Evolutionary conservation across 1,140 invertebrate genomes (phyloP), one percentile per base, ranked within the genome.

Genomic region (Drosophila sturtevanti): DNA sequence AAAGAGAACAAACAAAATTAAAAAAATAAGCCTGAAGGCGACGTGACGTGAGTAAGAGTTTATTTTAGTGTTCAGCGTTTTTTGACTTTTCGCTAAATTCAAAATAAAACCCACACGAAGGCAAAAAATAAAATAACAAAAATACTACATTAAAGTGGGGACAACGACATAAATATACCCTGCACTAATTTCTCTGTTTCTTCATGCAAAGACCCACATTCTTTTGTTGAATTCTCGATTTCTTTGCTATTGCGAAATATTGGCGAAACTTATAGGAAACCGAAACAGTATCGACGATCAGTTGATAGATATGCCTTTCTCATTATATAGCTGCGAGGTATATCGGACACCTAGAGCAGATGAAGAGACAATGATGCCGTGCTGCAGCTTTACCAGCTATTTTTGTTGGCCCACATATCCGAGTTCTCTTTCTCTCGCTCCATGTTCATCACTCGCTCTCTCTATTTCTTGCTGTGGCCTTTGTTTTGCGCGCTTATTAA

Each of bases 41-140:
- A 87, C 68, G 89, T 89, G 72, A 87, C 68, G 89, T 89, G 84
- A 89, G 77, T 89, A 89, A 89, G 55, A 82, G 51, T 79, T 87
- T 87, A 87, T 87, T 87, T 89, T 63, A 37, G 80, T 89, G 64
- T 81, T 68, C 73, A 81, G 82, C 75, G 79, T 65, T 81, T 85
- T 81, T 69, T 76, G 60, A 72, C 54, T 69, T 78, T 82, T 89
- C 31, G 84, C 84, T 89, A 84, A 84, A 89, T 89, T 87, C 80
- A 74, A 89, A 89, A 89, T 89, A 89, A 84, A 89, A 80, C 61
- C 62, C 63, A 76, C 71, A 69, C 76, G 63, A 21, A 71, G 44
- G 54, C 59, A 60, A 55, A 60, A 31, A 63, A 35, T n/a, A n/a
- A 60, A 7, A 22, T 34, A 16, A 14, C 31, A 24, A 10, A 21